Percentiles rank a stretch among this genome's conserved stretches.
Evolutionary conservation across 1,140 invertebrate species (phyloP).

Genomic region (Cryptotermes secundus): DNA sequence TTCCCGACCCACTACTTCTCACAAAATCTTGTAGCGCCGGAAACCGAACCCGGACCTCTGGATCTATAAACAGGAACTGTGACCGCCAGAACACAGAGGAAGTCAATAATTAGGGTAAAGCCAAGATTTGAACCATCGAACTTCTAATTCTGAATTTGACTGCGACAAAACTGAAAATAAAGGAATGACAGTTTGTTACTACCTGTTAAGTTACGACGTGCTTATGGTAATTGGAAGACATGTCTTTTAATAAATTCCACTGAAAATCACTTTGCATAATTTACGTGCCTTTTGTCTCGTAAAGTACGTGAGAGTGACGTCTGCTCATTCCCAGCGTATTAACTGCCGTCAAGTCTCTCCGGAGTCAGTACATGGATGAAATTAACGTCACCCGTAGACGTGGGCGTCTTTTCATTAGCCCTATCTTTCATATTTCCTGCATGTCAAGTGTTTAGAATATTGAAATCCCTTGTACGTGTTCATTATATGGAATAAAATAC

Average conservation of each 20-base stretch:
- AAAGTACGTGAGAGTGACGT: background rate
- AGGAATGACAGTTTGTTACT: background rate
- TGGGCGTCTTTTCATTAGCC: background rate
- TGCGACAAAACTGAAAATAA: background rate
- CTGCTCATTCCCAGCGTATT: background rate
- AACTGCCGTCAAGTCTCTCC: background rate
- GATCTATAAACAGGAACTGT: too few species aligned
- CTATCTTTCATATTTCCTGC: background rate
- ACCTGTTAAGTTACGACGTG: background rate
- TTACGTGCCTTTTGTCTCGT: background rate
- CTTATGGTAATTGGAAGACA: background rate
- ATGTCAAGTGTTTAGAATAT: background rate
- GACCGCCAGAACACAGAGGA: too few species aligned
- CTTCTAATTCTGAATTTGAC: too few species aligned
- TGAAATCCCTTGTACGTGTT: background rate
- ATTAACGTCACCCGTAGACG: background rate
- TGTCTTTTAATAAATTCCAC: background rate
- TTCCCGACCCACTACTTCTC: too few species aligned
- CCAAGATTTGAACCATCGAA: too few species aligned
- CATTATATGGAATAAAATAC: background rate
- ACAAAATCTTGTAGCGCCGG: too few species aligned
- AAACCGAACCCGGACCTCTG: too few species aligned
- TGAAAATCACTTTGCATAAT: conserved; percentile 13
- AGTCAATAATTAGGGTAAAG: too few species aligned
- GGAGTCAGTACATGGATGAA: background rate